Conservation (phyloP, 2,797 vertebrate genomes). For the Alauda arvensis region DNA sequence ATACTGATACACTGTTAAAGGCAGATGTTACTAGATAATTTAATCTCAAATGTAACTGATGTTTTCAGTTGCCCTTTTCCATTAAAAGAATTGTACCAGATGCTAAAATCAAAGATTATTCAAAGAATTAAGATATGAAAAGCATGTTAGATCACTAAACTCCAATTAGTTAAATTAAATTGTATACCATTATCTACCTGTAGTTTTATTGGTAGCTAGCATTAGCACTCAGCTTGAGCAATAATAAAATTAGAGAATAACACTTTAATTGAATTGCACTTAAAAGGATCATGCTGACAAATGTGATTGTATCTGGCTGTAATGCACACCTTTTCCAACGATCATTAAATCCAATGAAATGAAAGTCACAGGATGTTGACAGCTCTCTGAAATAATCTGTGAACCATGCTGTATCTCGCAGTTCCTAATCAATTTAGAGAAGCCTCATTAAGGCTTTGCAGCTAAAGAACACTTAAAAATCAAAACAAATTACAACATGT, state of each 20-base stretch:
- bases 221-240: constrained; percentile 80
- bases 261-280: constrained; percentile 97
- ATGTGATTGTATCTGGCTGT: constrained; percentile 91
- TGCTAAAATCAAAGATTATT: constrained; percentile 88
- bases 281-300: constrained; percentile 97
- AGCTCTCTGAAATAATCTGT: constrained; percentile 87
- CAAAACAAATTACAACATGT: constrained; percentile 81
- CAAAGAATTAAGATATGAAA: constrained; percentile 93
- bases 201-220: constrained; percentile 81
- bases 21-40: constrained; percentile 85
- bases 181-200: constrained; percentile 88
- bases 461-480: constrained; percentile 80
- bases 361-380: constrained; percentile 85
- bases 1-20: constrained; percentile 78
- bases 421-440: constrained; percentile 88
- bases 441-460: constrained; percentile 75
- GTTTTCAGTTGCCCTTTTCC: constrained; percentile 83
- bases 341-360: constrained; percentile 94
- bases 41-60: constrained; percentile 77
- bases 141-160: constrained; percentile 88
- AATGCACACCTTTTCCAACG: constrained; percentile 83
- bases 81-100: constrained; percentile 85
- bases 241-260: constrained; percentile 97
- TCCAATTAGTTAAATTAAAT: constrained; percentile 98
- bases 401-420: constrained; percentile 74